Percentiles rank a stretch among this genome's conserved stretches.
Evolutionary conservation across 2,797 vertebrate genomes (phyloP).

Genomic region (Holocentrus rufus): DNA sequence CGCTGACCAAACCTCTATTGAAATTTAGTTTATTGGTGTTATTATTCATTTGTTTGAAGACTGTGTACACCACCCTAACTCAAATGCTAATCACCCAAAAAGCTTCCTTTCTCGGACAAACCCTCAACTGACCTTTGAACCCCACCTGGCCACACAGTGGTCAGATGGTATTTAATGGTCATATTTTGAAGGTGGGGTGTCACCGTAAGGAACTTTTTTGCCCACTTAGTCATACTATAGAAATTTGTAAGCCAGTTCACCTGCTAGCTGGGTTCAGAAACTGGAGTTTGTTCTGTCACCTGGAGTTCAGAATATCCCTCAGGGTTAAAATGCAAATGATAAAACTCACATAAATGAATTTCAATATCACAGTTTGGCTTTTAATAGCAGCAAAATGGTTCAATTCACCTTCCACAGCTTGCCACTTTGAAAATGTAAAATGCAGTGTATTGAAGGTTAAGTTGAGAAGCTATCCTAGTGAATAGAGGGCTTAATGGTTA

Average conservation of each 20-base stretch:
- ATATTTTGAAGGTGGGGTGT: constrained; percentile 48
- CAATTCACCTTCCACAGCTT: constrained; percentile 73
- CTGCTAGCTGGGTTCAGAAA: constrained; percentile 6
- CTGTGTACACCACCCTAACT: constrained; percentile 16
- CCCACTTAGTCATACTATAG: constrained; percentile 24
- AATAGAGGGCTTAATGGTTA: constrained; percentile 66
- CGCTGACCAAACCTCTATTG: constrained; percentile 72
- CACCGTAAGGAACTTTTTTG: constrained; percentile 38
- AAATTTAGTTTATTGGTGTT: constrained; percentile 76
- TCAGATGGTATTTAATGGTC: constrained; percentile 57
- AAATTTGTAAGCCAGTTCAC: constrained; percentile 26
- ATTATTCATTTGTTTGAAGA: constrained; percentile 73
- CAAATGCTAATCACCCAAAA: constrained; percentile 29
- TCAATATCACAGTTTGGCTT: constrained; percentile 78
- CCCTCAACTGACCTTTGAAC: constrained; percentile 67
- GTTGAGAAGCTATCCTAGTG: constrained; percentile 62
- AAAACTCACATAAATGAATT: constrained; percentile 77
- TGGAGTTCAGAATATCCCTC: constrained; percentile 15
- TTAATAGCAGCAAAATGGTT: constrained; percentile 81
- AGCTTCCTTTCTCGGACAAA: constrained; percentile 59
- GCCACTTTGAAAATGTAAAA: constrained; percentile 65
- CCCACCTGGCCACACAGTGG: constrained; percentile 45
- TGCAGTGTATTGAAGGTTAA: constrained; percentile 62
- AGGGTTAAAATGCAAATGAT: constrained; percentile 71
- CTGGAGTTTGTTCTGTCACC: neutral